A percentile compares a stretch with the other conserved stretches of the same genome.
Conservation (phyloP, 2,797 vertebrate genomes). For the Paramormyrops hopkinsi region DNA sequence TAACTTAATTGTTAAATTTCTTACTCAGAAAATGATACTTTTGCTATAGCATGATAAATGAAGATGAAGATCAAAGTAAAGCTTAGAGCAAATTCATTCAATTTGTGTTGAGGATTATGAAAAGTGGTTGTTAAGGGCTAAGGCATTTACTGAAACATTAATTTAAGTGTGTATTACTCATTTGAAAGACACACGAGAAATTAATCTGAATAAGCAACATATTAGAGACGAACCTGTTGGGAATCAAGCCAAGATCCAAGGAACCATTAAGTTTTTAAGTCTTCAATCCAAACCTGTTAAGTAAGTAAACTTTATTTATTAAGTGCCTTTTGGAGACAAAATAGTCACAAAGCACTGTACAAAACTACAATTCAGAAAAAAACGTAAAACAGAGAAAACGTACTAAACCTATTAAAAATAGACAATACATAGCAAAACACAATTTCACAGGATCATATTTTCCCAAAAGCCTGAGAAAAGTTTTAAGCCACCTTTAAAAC, state of each 20-base stretch:
- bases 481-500: not conserved
- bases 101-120: conserved; percentile 2
- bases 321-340: not conserved
- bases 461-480: not conserved
- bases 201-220: not conserved
- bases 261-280: not conserved
- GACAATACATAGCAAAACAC: not conserved
- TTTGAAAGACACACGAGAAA: not conserved
- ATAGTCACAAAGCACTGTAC: not conserved
- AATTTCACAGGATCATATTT: not conserved
- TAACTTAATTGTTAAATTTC: not conserved
- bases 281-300: not conserved
- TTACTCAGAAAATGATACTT: not conserved
- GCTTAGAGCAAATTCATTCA: not conserved
- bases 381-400: not conserved
- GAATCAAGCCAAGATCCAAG: not conserved
- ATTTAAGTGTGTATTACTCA: not conserved
- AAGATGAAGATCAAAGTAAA: conserved; percentile 4
- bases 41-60: not conserved
- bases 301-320: not conserved
- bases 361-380: not conserved
- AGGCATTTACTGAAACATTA: not conserved
- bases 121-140: not conserved
- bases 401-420: not conserved
- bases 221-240: not conserved